Evolutionary conservation across 35 echinoderm and acorn worm species (phyloP), one percentile per base, ranked within the genome.

Genomic region (Stichopus chloronotus): DNA sequence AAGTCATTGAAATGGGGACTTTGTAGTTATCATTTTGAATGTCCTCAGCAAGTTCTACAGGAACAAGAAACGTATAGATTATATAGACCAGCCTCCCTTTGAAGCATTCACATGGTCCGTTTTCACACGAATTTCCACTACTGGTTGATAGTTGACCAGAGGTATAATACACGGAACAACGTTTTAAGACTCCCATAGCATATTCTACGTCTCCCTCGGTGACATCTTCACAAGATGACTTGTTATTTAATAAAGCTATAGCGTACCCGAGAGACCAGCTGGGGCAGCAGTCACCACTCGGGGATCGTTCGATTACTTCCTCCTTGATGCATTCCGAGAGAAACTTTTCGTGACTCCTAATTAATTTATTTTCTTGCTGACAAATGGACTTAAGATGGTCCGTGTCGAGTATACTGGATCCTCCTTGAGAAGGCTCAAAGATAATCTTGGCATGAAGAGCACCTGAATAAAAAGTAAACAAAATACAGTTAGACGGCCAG

Each of bases 261-360:
- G 92, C 72, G n/a, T 96, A 76, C 20, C 97, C 95, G 5, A 99
- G 56, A 22, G 97, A 99, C 94, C 92, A 95, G 25, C 78, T 95
- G 30, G 94, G 95, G 88, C 95, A 96, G 21, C 88, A 93, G 21
- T 53, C 19, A 63, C 53, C 58, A 56, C 52, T 56, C 17, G 21
- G 4, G 22, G 30, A 11, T 43, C 9, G 72, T 3, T 19, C 22
- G 5, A 16, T 20, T 17, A 72, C 8, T 5, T 25, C 55, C 58
- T 57, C 71, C 57, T 57, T 83, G 14, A 2, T 83, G 30, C 87
- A 89, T 8, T 55, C 52, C 9, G 58, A 9, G 60, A 71, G 8
- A 21, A 89, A 89, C 14, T 9, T 71, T 43, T 65, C 3, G 11
- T 89, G 87, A 13, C 43, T 71, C 71, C 60, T 25, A 6, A 89